phyloP scores from a whole-genome alignment of 2,797 vertebrate genomes.

The Philypnodon macrostomus region DNA sequence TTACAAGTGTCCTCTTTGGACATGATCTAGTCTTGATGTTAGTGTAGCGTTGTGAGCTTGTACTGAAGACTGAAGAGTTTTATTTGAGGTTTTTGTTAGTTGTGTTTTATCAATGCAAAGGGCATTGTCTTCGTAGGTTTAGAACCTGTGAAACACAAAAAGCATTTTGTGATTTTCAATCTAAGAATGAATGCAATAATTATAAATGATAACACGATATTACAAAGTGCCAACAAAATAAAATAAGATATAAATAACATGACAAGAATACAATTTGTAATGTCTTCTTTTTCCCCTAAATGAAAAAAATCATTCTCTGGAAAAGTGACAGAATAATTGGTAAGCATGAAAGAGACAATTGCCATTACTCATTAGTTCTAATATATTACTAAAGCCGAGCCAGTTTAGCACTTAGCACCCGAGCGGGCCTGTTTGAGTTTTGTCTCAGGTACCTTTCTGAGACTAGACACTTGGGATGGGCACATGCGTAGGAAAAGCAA shows the following conservation, averaged over 20 bases:
- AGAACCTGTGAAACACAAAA: constrained; percentile 42
- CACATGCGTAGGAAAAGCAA: constrained; percentile 11
- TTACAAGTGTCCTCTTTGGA: constrained; percentile 88
- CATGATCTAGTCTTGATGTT: constrained; percentile 73
- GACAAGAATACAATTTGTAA: too few relatives aligned
- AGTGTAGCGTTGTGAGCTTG: not conserved
- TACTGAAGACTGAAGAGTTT: not conserved
- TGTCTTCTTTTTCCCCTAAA: too few relatives aligned
- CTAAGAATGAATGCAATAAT: not conserved
- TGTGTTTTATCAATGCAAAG: not conserved
- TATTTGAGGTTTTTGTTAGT: constrained; percentile 25
- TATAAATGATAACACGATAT: too few relatives aligned
- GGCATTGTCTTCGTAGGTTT: constrained; percentile 28
- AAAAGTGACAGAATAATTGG: too few relatives aligned
- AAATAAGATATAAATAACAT: constrained; percentile 1
- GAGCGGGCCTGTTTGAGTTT: constrained; percentile 65
- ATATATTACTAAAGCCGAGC: constrained; percentile 74
- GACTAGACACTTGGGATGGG: too few relatives aligned
- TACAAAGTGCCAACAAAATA: not conserved
- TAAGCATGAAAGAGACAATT: too few relatives aligned
- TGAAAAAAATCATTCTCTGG: too few relatives aligned
- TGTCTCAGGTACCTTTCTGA: too few relatives aligned
- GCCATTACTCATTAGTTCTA: constrained; percentile 89
- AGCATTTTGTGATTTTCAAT: not conserved
- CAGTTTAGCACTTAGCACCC: constrained; percentile 77